Percentiles rank a stretch among this genome's conserved stretches.
Evolutionary conservation across 2,113 vertebrate species (phyloP).

Genomic region (Amblyornis subalaris): DNA sequence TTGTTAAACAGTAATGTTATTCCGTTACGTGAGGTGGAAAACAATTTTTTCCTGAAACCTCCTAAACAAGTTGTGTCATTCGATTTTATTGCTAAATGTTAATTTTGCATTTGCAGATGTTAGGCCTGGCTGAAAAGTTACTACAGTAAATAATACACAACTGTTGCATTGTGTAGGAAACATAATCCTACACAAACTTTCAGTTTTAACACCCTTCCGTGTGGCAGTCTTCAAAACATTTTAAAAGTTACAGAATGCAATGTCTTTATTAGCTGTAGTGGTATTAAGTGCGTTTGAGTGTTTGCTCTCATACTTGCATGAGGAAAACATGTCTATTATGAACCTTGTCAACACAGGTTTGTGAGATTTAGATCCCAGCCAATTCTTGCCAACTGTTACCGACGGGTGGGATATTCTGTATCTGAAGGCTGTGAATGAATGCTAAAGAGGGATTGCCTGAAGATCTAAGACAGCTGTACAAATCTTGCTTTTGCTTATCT

Average conservation of each 20-base stretch:
- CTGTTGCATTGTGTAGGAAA: neutral
- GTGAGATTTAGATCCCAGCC: neutral
- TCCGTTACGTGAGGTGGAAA: neutral
- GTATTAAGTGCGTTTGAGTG: neutral
- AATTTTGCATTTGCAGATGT: neutral
- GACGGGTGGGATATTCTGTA: neutral
- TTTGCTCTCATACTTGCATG: neutral
- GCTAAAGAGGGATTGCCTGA: neutral
- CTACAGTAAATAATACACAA: neutral
- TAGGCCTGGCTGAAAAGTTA: neutral
- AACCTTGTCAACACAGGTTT: neutral
- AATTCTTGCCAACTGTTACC: neutral
- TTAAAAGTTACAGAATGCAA: neutral
- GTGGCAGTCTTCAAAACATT: neutral
- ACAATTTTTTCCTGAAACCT: neutral
- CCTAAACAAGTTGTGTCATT: neutral
- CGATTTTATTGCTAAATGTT: neutral
- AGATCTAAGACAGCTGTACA: neutral
- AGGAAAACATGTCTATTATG: neutral
- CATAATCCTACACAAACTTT: neutral
- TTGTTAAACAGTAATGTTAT: neutral
- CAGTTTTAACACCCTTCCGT: neutral
- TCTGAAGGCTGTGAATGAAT: neutral
- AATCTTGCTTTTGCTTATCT: conserved; percentile 56
- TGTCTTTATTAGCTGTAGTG: neutral